Evolutionary conservation across 2,113 vertebrate species (phyloP), one percentile per base, ranked within the genome.

Genomic region (Perca flavescens): DNA sequence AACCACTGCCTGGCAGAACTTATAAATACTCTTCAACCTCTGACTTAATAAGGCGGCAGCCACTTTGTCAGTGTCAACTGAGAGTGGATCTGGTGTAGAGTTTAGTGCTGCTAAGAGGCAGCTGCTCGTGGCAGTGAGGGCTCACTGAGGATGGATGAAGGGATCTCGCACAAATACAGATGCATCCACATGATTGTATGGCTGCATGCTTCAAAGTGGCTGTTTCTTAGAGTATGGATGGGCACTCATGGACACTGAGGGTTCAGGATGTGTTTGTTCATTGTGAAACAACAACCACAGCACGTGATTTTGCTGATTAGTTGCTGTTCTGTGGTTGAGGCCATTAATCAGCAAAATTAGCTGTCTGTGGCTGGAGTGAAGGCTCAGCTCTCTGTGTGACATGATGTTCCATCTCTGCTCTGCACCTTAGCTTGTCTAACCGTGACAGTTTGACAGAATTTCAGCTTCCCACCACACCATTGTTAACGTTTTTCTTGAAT

Each of bases 71-170:
- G 52, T 85, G 84, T 87, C 74, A 86, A 57, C 58, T 54, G 46
- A 75, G 78, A 50, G 49, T 63, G 34, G 68, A 85, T 66, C 80
- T 73, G 65, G 21, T 63, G 22, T 22, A 25, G 80, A 65, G 82
- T 50, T 74, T 40, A 60, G 68, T 49, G 60, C 75, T 78, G 63
- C 78, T 86, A 71, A 76, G 71, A 36, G 70, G 54, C 89, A 91
- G 88, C 84, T 91, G 89, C 65, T 79, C 28, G 68, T 86, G 84
- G 74, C 90, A 86, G 50, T 22, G 75, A 86, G 78, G 57, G 54
- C 80, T 71, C 56, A 28, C 22, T n/a, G 40, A 50, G 77, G 65
- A 69, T 56, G 79, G 34, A 56, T 82, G 71, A 81, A 77, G 76
- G 80, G 61, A 70, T 64, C 73, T 70, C 16, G 61, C 62, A 67